Conservation (phyloP, 2,888 invertebrate genomes). For the Drosophila tanythrix region DNA sequence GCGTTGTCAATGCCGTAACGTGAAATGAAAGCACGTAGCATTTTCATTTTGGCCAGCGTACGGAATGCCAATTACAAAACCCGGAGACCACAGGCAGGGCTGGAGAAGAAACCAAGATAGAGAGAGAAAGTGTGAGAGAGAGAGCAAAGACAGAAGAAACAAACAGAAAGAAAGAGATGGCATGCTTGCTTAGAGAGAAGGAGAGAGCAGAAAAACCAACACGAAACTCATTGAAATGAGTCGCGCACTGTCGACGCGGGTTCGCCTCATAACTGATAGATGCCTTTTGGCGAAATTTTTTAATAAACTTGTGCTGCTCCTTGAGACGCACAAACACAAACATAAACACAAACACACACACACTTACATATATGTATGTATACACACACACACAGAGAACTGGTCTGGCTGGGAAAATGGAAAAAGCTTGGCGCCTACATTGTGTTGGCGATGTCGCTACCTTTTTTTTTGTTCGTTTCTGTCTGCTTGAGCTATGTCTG, state of each 20-base stretch:
- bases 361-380: conserved; percentile 4
- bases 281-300: conserved; percentile 74
- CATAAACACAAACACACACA: conserved; percentile 14
- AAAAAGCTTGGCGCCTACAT: conserved; percentile 38
- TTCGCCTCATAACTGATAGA: conserved; percentile 71
- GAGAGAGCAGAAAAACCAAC: conserved; percentile 25
- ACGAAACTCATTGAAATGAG: conserved; percentile 76
- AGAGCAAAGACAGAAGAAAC: neutral
- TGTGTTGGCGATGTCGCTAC: conserved; percentile 19
- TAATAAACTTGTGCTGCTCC: conserved; percentile 67
- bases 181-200: neutral
- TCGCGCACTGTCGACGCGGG: conserved; percentile 61
- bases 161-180: neutral
- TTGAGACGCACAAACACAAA: conserved; percentile 19
- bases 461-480: conserved; percentile 17
- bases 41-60: conserved; percentile 79
- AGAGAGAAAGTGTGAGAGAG: neutral
- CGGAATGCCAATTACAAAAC: conserved; percentile 81
- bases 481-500: conserved; percentile 19
- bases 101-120: conserved; percentile 2
- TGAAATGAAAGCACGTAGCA: conserved; percentile 80
- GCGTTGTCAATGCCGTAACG: conserved; percentile 49
- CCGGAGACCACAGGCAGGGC: conserved; percentile 44
- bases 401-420: conserved; percentile 30
- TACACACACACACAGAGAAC: neutral